A percentile compares a stretch with the other conserved stretches of the same genome.
These are phyloP conservation scores for Penaeus indicus DNA, from an alignment of 1,140 invertebrate genomes.

Conservation along the genomic window DNA sequence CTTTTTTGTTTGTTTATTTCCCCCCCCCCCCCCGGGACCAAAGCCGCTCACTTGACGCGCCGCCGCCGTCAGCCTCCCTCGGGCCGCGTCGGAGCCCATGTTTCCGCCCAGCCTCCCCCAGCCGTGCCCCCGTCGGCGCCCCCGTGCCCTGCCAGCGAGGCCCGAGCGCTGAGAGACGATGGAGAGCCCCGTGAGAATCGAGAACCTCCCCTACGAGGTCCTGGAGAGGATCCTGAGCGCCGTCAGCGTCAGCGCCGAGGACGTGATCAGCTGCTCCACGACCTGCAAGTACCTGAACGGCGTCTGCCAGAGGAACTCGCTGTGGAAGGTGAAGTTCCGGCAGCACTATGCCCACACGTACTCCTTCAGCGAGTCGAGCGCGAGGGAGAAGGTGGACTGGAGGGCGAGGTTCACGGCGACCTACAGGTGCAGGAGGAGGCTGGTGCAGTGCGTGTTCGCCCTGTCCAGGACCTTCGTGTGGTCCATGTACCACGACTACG, in stretches of 20 bases:
- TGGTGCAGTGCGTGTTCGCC: slow-evolving; percentile 52
- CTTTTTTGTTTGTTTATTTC: too few species aligned
- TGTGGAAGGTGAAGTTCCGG: slow-evolving; percentile 49
- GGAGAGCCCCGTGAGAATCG: slow-evolving; percentile 43
- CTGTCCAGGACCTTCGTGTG: slow-evolving; percentile 62
- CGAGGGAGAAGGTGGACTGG: slow-evolving; percentile 49
- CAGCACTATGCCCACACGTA: slow-evolving; percentile 50
- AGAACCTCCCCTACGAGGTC: slow-evolving; percentile 50
- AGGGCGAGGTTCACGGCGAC: slow-evolving; percentile 24
- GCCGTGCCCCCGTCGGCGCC: not conserved
- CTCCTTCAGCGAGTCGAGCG: not conserved
- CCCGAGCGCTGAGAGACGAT: not conserved
- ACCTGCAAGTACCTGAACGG: slow-evolving; percentile 48
- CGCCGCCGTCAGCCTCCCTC: too few species aligned
- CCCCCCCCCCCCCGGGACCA: too few species aligned
- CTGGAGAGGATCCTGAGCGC: slow-evolving; percentile 48
- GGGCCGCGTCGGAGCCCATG: too few species aligned
- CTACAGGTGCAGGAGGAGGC: slow-evolving; percentile 48
- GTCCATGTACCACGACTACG: slow-evolving; percentile 64
- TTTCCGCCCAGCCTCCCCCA: not conserved
- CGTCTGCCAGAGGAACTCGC: slow-evolving; percentile 48
- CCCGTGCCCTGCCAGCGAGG: not conserved
- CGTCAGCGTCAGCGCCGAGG: slow-evolving; percentile 40
- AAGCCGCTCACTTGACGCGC: too few species aligned
- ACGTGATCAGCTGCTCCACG: slow-evolving; percentile 44